These are phyloP conservation scores for Gisinianus flammeolus DNA, from an alignment of 2,888 invertebrate species.

Conservation along the genomic window DNA sequence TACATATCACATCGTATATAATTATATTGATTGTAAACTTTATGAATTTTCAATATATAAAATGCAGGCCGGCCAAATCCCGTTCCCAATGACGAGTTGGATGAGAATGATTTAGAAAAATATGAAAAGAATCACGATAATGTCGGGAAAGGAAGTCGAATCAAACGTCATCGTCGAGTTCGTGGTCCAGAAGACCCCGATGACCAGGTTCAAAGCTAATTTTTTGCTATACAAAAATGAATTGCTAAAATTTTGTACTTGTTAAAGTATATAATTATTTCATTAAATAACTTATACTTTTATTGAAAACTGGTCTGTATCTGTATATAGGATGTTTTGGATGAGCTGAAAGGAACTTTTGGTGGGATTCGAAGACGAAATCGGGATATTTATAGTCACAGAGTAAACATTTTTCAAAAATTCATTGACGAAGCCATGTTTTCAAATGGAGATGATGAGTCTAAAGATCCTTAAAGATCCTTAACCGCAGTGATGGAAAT, in stretches of 20 bases:
- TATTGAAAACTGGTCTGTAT: background rate
- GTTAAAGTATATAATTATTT: too few species aligned
- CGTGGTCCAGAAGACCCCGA: constrained; percentile 25
- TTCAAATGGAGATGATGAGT: background rate
- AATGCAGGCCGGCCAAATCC: constrained; percentile 35
- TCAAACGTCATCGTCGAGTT: constrained; percentile 18
- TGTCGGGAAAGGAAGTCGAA: background rate
- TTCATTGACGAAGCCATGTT: constrained; percentile 5
- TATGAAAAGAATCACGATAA: constrained; percentile 22
- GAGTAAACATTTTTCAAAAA: constrained; percentile 16
- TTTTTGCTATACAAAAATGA: too few species aligned
- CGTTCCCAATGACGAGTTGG: constrained; percentile 31
- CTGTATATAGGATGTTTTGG: constrained; percentile 3
- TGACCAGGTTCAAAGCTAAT: too few species aligned
- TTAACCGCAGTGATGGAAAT: too few species aligned
- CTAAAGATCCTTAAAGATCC: background rate
- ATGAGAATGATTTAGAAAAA: constrained; percentile 14
- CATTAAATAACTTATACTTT: too few species aligned
- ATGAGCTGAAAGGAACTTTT: constrained; percentile 3
- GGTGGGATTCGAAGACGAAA: background rate
- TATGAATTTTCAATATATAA: too few species aligned
- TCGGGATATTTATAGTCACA: background rate
- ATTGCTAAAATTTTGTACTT: too few species aligned
- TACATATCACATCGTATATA: background rate
- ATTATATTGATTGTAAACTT: too few species aligned